These are phyloP conservation scores for Anhinga anhinga DNA, from an alignment of 2,113 vertebrate genomes.

Conservation along the genomic window DNA sequence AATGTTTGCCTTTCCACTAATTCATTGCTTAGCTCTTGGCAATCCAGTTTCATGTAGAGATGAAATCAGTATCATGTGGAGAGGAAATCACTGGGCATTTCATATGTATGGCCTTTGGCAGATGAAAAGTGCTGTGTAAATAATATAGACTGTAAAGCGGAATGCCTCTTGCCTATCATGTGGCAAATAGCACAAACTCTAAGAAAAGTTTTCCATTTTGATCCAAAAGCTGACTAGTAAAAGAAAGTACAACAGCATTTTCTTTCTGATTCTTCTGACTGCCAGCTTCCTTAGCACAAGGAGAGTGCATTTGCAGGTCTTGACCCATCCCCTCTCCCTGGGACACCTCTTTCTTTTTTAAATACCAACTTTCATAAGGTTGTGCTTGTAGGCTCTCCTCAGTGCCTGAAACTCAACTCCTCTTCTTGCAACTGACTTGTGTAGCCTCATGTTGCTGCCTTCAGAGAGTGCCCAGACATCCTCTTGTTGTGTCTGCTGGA, in stretches of 20 bases:
- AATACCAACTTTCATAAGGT: not conserved
- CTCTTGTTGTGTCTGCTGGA: not conserved
- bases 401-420: not conserved
- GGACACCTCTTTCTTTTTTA: not conserved
- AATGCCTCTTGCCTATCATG: not conserved
- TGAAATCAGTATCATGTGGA: not conserved
- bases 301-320: not conserved
- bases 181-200: not conserved
- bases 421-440: rapidly evolving
- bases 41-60: not conserved
- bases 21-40: not conserved
- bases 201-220: not conserved
- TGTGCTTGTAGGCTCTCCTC: not conserved
- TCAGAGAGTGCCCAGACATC: not conserved
- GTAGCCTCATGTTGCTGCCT: not conserved
- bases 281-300: not conserved
- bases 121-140: not conserved
- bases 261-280: not conserved
- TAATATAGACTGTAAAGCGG: not conserved
- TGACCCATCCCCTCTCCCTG: not conserved
- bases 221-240: not conserved
- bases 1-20: not conserved
- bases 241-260: not conserved
- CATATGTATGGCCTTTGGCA: not conserved
- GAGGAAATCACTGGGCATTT: not conserved